These are phyloP conservation scores for Tamias sibiricus DNA, from an alignment of 2,113 vertebrate genomes.

Conservation along the genomic window DNA sequence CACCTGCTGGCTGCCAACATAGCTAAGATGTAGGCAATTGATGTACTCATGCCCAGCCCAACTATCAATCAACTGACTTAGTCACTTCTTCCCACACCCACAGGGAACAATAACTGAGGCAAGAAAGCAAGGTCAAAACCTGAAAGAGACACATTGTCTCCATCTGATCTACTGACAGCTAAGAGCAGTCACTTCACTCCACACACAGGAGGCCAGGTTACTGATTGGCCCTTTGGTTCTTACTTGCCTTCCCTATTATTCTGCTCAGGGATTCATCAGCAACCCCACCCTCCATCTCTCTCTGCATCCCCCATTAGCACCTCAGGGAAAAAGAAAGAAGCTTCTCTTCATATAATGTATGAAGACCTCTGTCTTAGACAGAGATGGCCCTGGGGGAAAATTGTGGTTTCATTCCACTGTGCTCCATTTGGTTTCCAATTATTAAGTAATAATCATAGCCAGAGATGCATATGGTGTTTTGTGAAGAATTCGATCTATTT, in stretches of 20 bases:
- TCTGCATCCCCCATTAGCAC: background rate
- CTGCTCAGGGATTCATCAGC: background rate
- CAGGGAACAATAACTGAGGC: background rate
- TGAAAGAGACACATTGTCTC: background rate
- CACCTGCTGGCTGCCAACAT: rapidly evolving
- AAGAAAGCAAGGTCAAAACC: background rate
- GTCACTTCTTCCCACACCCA: background rate
- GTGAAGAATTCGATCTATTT: background rate
- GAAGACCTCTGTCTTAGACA: background rate
- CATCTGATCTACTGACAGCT: background rate
- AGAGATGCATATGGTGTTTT: background rate
- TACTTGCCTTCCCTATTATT: background rate
- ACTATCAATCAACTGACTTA: background rate
- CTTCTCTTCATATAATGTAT: background rate
- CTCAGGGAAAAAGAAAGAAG: background rate
- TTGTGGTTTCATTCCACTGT: background rate
- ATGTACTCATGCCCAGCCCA: background rate
- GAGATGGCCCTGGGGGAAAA: background rate
- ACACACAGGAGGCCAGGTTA: background rate
- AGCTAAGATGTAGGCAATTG: background rate
- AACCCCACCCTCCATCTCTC: background rate
- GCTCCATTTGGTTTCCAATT: background rate
- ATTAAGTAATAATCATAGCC: background rate
- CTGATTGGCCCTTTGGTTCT: background rate
- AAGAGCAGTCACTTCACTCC: background rate